Conservation (phyloP, 2,113 vertebrate genomes). For the Ursus arctos region DNA sequence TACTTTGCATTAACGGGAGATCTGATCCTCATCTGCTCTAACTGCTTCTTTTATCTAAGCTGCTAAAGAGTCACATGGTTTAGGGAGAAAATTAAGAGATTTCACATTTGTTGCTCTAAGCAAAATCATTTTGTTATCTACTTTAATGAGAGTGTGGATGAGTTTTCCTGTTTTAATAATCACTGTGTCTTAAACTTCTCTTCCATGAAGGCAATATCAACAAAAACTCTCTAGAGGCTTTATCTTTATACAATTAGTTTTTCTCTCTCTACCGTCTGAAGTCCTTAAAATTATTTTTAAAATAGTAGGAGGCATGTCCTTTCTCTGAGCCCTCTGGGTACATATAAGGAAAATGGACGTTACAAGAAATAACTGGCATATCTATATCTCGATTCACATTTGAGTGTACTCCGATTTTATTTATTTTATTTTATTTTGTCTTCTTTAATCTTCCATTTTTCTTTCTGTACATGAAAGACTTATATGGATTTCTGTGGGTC, state of each 20-base stretch:
- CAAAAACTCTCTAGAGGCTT: conserved; percentile 87
- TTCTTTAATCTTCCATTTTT: neutral
- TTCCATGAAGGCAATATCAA: conserved; percentile 88
- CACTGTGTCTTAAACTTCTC: conserved; percentile 86
- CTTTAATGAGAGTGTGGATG: conserved; percentile 89
- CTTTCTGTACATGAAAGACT: neutral
- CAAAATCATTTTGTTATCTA: conserved; percentile 90
- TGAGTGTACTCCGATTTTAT: neutral
- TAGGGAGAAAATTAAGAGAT: conserved; percentile 89
- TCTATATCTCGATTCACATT: conserved; percentile 30
- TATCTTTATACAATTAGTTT: conserved; percentile 85
- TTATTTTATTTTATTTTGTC: neutral
- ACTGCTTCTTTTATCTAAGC: conserved; percentile 90
- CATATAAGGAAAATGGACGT: conserved; percentile 21
- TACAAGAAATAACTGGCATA: neutral
- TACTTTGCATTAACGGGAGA: conserved; percentile 88
- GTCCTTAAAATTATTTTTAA: conserved; percentile 73
- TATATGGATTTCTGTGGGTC: neutral
- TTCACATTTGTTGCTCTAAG: conserved; percentile 91
- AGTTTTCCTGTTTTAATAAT: conserved; percentile 90
- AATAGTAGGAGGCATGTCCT: conserved; percentile 40
- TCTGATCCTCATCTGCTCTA: conserved; percentile 87
- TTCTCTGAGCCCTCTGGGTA: neutral
- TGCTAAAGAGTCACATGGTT: conserved; percentile 87
- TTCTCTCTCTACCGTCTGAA: conserved; percentile 74